These are phyloP conservation scores for Odontocolon sp. DNA, from an alignment of 2,888 invertebrate genomes.

Conservation along the genomic window DNA sequence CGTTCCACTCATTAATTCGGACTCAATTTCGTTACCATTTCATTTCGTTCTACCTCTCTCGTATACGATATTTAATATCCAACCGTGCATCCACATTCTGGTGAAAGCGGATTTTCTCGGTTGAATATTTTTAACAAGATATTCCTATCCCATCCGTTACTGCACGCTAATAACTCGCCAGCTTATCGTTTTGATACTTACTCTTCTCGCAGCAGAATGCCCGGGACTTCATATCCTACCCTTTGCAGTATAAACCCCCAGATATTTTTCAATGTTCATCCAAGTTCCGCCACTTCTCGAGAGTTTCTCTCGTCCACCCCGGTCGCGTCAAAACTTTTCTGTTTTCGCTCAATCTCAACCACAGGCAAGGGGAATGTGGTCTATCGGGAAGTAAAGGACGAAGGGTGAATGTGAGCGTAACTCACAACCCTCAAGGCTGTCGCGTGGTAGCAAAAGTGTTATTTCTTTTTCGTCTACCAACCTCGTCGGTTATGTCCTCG, in stretches of 20 bases:
- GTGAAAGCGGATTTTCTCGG: conserved; percentile 7
- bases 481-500: not conserved
- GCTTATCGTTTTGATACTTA: conserved; percentile 38
- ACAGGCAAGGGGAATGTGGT: not conserved
- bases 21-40: too few relatives aligned
- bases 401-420: conserved; percentile 9
- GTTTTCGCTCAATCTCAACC: conserved; percentile 47
- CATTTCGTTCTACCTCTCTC: too few relatives aligned
- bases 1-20: not conserved
- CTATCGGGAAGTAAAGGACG: conserved; percentile 8
- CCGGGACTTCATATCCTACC: not conserved
- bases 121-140: conserved; percentile 25
- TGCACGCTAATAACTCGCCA: conserved; percentile 26
- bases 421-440: conserved; percentile 7
- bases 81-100: too few relatives aligned
- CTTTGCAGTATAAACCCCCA: not conserved
- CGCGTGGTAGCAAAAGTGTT: conserved; percentile 1
- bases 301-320: not conserved
- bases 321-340: conserved; percentile 40
- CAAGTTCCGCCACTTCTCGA: not conserved
- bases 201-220: conserved; percentile 11
- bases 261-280: conserved; percentile 34
- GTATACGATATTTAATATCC: too few relatives aligned
- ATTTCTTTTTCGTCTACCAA: not conserved
- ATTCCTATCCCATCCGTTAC: conserved; percentile 20